Conservation (phyloP, 2,797 vertebrate species). For the Botia almorhae region DNA sequence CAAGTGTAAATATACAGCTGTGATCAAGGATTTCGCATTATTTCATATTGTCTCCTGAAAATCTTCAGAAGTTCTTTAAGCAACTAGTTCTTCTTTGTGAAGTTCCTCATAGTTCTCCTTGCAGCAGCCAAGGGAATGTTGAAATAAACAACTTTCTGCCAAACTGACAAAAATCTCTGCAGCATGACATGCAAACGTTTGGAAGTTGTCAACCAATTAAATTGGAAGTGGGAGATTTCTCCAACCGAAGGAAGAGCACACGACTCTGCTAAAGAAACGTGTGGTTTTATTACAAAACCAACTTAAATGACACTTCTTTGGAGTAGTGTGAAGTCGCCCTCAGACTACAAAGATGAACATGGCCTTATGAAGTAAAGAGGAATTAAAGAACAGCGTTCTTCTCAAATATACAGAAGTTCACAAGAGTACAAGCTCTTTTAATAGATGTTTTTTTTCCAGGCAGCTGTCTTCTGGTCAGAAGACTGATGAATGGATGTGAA, state of each 20-base stretch:
- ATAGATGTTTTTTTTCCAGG: not conserved
- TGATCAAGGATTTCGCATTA: not conserved
- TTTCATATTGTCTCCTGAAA: not conserved
- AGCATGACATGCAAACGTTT: not conserved
- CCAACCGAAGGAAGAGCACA: not conserved
- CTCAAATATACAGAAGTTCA: not conserved
- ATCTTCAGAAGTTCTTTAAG: not conserved
- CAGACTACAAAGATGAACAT: slow-evolving; percentile 19
- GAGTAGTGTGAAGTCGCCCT: slow-evolving; percentile 20
- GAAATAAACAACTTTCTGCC: not conserved
- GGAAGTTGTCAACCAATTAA: not conserved
- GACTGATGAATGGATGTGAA: not conserved
- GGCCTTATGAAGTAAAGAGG: not conserved
- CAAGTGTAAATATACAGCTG: not conserved
- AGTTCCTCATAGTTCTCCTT: not conserved
- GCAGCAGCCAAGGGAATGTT: not conserved
- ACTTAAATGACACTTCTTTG: not conserved
- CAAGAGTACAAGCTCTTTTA: not conserved
- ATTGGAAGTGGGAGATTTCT: not conserved
- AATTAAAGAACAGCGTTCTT: not conserved
- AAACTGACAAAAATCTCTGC: not conserved
- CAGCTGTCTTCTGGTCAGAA: not conserved
- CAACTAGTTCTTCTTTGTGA: not conserved
- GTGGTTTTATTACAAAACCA: not conserved
- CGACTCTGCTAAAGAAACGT: not conserved